Base-by-base conservation (phyloP, 2,888 invertebrate species). In the Amblyjoppa proteus region DNA sequence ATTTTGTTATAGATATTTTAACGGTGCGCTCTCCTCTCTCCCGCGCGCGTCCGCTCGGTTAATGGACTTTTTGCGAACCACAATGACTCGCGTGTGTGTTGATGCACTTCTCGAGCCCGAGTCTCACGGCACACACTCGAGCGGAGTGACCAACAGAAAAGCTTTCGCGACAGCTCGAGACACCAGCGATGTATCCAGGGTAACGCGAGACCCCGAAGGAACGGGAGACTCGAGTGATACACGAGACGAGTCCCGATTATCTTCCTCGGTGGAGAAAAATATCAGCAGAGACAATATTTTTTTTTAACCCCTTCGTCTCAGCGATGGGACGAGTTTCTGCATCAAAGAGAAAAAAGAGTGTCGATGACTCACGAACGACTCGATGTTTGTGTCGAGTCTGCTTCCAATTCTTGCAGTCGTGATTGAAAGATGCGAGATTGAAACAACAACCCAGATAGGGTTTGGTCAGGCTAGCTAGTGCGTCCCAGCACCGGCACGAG, bases 1-100 rank as follows among this genome's bases (percentile, higher is more conserved):
- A 77, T 84, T 77, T 77, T 61, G 34, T 56, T 58, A 81, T 74
- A 68, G 77, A 81, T 81, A 81, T 84, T 84, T 70, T 56, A 61
- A 34, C 16, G 41, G 20, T 53, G 61, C 49, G 41, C 51, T 75
- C 66, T 71, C 58, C 11, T 41, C 41, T 64, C 61, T 49, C 74
- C 41, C 11, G 16, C 28, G 28, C 13, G 20, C 9, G 25, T 66
- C 6, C 31, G 49, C 16, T 41, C 41, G 34, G 69, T 61, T 81
- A 81, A 81, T 85, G 78, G 77, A 78, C 41, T 81, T 85, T 84
- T 84, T 78, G 49, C 25, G 58, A 64, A 64, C 64, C 49, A 31
- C 38, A 34, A 81, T 69, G 73, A 77, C 51, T 76, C 70, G 45
- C 64, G 53, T 45, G 20, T 75, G 45, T 31, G 64, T 64, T 34